Percentiles rank a stretch among this genome's conserved stretches.
Conservation (phyloP, 2,113 vertebrate species). For the Dromiciops gliroides region DNA sequence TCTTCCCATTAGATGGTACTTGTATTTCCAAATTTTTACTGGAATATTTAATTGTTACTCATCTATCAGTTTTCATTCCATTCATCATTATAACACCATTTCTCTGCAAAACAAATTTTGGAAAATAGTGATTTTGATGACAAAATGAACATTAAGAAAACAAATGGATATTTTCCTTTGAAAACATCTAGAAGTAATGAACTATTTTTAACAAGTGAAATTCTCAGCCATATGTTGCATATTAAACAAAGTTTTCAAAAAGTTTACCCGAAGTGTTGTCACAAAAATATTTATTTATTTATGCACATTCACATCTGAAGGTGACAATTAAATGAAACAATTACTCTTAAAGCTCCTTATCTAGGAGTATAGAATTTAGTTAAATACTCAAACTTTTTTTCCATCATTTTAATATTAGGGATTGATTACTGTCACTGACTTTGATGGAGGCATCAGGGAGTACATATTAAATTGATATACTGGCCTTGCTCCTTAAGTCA, state of each 20-base stretch:
- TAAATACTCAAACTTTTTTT: constrained; percentile 36
- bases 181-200: constrained; percentile 21
- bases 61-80: not conserved
- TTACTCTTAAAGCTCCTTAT: constrained; percentile 61
- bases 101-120: not conserved
- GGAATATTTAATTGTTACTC: not conserved
- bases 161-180: not conserved
- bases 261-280: constrained; percentile 1
- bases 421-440: constrained; percentile 60
- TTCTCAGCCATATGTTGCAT: not conserved
- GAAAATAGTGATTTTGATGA: not conserved
- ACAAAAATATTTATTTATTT: constrained; percentile 6
- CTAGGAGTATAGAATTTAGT: constrained; percentile 60
- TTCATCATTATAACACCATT: not conserved
- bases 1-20: not conserved
- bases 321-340: constrained; percentile 40
- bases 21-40: not conserved
- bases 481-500: constrained; percentile 60
- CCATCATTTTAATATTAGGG: constrained; percentile 4
- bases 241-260: not conserved
- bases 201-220: constrained; percentile 30
- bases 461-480: constrained; percentile 44
- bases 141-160: not conserved
- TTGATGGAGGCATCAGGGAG: constrained; percentile 44
- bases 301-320: constrained; percentile 39